Conservation (phyloP, 2,113 vertebrate species). For the Heptranchias perlo region DNA sequence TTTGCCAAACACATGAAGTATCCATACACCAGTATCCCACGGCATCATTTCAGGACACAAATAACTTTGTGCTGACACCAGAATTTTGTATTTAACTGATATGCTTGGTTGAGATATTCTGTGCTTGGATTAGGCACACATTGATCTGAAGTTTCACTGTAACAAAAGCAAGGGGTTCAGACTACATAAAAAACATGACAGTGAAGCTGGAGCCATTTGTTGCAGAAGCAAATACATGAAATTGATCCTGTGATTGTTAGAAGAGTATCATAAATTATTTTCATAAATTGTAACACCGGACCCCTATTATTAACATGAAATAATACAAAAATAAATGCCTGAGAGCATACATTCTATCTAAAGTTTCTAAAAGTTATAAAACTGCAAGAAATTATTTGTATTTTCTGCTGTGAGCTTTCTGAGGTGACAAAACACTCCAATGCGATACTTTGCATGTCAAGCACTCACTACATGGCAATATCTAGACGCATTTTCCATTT, state of each 20-base stretch:
- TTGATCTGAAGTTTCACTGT: not conserved
- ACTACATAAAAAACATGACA: not conserved
- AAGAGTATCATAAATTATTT: not conserved
- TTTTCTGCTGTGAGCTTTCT: not conserved
- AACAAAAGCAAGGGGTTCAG: not conserved
- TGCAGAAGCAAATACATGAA: conserved; percentile 6
- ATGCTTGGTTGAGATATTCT: not conserved
- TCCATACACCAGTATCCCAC: not conserved
- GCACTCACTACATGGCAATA: not conserved
- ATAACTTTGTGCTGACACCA: not conserved
- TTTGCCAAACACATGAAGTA: not conserved
- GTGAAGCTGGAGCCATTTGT: not conserved
- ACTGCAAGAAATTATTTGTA: not conserved
- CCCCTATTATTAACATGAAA: not conserved
- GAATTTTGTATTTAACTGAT: not conserved
- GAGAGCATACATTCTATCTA: not conserved
- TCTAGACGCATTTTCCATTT: not conserved
- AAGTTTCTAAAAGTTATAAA: not conserved
- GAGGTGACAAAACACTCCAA: not conserved
- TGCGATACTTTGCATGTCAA: not conserved
- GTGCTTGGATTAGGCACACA: not conserved
- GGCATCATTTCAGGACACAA: not conserved
- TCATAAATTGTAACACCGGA: not conserved
- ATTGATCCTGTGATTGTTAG: not conserved
- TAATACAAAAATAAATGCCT: not conserved